Evolutionary conservation across 2,113 vertebrate genomes (phyloP).

Genomic region (Barnardius zonarius): DNA sequence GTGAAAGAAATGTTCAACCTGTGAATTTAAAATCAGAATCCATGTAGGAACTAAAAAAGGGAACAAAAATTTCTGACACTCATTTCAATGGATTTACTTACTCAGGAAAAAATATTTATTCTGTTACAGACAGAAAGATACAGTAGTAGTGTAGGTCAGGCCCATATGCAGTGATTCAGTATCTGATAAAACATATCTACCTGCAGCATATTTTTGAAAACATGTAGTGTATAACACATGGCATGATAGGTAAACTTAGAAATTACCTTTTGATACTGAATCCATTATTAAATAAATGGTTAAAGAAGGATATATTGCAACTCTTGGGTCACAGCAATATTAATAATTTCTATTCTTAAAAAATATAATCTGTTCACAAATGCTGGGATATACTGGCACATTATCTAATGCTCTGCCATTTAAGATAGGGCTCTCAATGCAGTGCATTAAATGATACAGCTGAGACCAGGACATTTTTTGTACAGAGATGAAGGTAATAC

Average conservation of each 20-base stretch:
- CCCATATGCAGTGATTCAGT: neutral
- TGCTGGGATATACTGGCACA: neutral
- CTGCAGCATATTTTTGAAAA: neutral
- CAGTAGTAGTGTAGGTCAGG: neutral
- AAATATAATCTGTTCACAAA: constrained; percentile 21
- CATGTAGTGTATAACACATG: neutral
- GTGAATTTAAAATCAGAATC: neutral
- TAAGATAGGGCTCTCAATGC: constrained; percentile 10
- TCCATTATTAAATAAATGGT: neutral
- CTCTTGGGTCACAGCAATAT: neutral
- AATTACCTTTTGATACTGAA: constrained; percentile 18
- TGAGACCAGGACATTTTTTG: neutral
- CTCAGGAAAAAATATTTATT: neutral
- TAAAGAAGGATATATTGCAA: constrained; percentile 10
- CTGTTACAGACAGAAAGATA: neutral
- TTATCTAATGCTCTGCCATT: constrained; percentile 29
- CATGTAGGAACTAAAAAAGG: neutral
- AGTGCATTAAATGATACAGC: neutral
- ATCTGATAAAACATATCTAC: neutral
- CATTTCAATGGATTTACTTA: neutral
- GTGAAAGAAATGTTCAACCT: neutral
- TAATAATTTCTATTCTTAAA: neutral
- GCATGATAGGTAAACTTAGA: neutral
- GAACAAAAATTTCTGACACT: neutral
- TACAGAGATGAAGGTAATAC: neutral